phyloP scores from a whole-genome alignment of 1,140 invertebrate genomes.

The Hypothenemus hampei region DNA sequence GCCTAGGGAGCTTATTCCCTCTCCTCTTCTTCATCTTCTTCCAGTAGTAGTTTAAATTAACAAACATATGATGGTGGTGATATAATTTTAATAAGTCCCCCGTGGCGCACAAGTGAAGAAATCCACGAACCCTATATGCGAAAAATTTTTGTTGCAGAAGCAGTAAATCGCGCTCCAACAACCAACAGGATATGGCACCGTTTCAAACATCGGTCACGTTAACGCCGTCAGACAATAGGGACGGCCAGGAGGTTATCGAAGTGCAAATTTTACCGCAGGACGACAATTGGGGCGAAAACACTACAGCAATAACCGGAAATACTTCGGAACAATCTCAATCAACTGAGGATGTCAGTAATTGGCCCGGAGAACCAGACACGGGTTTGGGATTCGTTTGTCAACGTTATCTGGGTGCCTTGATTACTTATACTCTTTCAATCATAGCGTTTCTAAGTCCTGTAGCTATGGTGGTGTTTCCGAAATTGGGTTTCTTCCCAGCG shows the following conservation, averaged over 20 bases:
- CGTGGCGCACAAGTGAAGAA: no score
- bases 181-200: slow-evolving; percentile 58
- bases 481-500: slow-evolving; percentile 73
- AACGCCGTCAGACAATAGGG: slow-evolving; percentile 56
- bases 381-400: slow-evolving; percentile 71
- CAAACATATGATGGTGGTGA: slow-evolving; percentile 11
- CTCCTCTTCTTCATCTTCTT: no score
- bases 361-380: slow-evolving; percentile 68
- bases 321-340: slow-evolving; percentile 93
- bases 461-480: slow-evolving; percentile 89
- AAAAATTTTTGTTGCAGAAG: slow-evolving; percentile 34
- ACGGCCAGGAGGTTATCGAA: slow-evolving; percentile 70
- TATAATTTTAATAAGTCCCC: no score
- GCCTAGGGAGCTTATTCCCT: no score
- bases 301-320: slow-evolving; percentile 93
- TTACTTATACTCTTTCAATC: slow-evolving; percentile 71
- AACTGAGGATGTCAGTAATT: slow-evolving; percentile 81
- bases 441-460: slow-evolving; percentile 87
- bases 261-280: slow-evolving; percentile 88
- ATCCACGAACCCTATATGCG: slow-evolving; percentile 21
- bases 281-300: slow-evolving; percentile 98
- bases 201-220: slow-evolving; percentile 62
- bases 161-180: slow-evolving; percentile 43
- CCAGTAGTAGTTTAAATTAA: no score
- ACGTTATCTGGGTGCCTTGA: slow-evolving; percentile 70